Conservation (phyloP, 1,140 invertebrate species). For the Neocloeon triangulifer region DNA sequence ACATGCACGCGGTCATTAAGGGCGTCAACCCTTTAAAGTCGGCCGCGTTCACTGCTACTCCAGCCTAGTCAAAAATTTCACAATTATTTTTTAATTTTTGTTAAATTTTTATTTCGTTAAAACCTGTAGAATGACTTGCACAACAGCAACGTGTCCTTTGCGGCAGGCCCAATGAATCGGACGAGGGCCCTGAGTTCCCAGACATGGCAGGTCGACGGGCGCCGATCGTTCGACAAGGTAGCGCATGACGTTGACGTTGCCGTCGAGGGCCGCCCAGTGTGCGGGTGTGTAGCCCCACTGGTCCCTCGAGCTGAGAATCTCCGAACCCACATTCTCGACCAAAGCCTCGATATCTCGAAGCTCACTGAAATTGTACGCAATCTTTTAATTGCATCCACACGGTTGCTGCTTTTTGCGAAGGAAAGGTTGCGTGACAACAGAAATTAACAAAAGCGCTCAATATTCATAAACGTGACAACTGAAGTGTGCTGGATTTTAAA, state of each 20-base stretch:
- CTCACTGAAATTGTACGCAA: conserved; percentile 35
- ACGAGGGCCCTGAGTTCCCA: conserved; percentile 65
- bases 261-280: conserved; percentile 77
- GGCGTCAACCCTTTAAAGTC: conserved; percentile 82
- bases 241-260: conserved; percentile 59
- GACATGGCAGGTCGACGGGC: conserved; percentile 61
- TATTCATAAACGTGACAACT: too few species aligned
- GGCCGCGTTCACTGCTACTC: conserved; percentile 69
- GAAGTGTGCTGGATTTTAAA: too few species aligned
- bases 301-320: conserved; percentile 49
- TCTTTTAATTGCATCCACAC: too few species aligned
- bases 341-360: conserved; percentile 49
- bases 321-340: conserved; percentile 45
- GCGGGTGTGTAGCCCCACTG: conserved; percentile 80
- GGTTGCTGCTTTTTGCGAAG: too few species aligned
- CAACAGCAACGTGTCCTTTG: conserved; percentile 63
- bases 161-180: conserved; percentile 84
- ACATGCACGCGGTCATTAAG: conserved; percentile 80
- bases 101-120: too few species aligned
- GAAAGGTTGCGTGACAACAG: too few species aligned
- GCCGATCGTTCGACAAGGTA: conserved; percentile 61
- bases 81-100: too few species aligned
- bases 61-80: too few species aligned
- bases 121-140: conserved; percentile 59
- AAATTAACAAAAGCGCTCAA: background rate